Evolutionary conservation across 1,140 invertebrate species (phyloP).

Genomic region (Sipha flava): DNA sequence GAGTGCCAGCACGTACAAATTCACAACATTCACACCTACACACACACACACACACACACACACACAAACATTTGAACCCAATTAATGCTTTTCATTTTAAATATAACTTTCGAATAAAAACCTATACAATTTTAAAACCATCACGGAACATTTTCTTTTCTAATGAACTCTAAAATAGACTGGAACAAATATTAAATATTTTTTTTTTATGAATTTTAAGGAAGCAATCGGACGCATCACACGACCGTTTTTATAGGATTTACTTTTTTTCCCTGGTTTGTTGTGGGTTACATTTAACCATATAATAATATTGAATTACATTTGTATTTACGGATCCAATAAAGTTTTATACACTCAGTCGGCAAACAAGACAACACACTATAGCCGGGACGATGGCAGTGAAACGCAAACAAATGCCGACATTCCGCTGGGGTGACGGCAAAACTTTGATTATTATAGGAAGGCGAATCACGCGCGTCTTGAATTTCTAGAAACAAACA

Average conservation of each 20-base stretch:
- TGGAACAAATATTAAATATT: neutral
- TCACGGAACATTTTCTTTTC: neutral
- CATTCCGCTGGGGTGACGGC: neutral
- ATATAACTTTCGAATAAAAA: neutral
- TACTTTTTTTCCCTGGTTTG: neutral
- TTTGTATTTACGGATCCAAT: slow-evolving; percentile 24
- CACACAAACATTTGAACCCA: neutral
- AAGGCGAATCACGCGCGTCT: neutral
- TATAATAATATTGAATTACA: slow-evolving; percentile 23
- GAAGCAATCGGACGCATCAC: neutral
- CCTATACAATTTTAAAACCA: neutral
- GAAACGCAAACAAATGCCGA: neutral
- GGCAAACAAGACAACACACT: neutral
- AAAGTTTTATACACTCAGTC: neutral
- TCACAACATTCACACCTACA: too few relatives aligned
- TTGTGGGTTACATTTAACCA: neutral
- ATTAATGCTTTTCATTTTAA: too few relatives aligned
- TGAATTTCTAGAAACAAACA: neutral
- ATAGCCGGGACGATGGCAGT: neutral
- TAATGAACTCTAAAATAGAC: neutral
- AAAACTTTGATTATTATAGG: neutral
- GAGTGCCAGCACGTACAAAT: too few relatives aligned
- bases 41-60: neutral
- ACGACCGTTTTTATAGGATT: slow-evolving; percentile 5
- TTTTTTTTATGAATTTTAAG: neutral